Conservation (phyloP, 2,797 vertebrate genomes). For the Sandelia bainsii region DNA sequence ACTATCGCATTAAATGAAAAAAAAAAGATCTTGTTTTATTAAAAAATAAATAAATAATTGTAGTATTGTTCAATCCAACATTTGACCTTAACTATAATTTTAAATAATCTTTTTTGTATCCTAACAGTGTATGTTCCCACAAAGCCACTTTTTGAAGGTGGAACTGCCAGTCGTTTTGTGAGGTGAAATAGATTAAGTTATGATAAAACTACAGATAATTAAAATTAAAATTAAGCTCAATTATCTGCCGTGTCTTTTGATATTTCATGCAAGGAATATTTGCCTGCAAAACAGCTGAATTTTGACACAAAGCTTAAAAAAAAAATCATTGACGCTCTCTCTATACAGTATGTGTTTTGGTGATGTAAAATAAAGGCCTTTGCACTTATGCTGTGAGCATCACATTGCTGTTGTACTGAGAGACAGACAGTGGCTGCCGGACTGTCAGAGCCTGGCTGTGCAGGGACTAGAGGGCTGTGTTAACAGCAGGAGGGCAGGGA, state of each 20-base stretch:
- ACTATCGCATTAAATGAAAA: too few species aligned
- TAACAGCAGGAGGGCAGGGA: slow-evolving; percentile 66
- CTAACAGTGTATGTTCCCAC: too few species aligned
- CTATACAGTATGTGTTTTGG: background rate
- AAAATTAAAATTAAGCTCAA: background rate
- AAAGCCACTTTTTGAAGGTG: background rate
- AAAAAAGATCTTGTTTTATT: too few species aligned
- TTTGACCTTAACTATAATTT: too few species aligned
- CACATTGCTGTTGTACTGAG: slow-evolving; percentile 33
- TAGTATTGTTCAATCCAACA: too few species aligned
- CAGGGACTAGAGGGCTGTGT: slow-evolving; percentile 66
- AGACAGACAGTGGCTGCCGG: slow-evolving; percentile 59
- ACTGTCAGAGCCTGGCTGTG: slow-evolving; percentile 42
- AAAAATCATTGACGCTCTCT: background rate
- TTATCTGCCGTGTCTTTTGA: background rate
- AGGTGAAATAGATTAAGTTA: background rate
- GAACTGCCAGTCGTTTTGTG: background rate
- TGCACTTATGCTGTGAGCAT: slow-evolving; percentile 40
- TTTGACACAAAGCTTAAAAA: background rate
- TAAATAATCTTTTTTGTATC: too few species aligned
- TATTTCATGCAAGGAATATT: slow-evolving; percentile 2
- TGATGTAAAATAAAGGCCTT: slow-evolving; percentile 12
- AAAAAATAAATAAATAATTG: too few species aligned
- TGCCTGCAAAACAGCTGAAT: background rate
- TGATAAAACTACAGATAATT: background rate